Evolutionary conservation across 2,113 vertebrate genomes (phyloP), one percentile per base, ranked within the genome.

Genomic region (Mystacornis crossleyi): DNA sequence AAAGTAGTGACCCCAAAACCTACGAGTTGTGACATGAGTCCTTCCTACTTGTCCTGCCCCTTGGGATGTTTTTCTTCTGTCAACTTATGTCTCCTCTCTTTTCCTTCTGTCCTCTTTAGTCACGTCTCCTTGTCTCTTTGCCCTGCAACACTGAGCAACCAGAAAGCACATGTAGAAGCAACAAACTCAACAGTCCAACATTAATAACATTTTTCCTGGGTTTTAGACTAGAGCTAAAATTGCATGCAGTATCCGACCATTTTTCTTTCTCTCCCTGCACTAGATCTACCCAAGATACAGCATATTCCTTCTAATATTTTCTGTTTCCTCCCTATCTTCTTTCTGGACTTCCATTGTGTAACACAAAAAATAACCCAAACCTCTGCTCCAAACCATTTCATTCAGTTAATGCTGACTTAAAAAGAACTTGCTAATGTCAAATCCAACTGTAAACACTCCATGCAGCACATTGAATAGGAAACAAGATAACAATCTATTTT

Each of bases 11-110:
- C 25, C 54, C 36, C 45, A 33, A n/a, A 55, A 21, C 18, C 51
- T 54, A 25, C 0, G 1, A 83, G 3, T 1, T 21, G 23, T 31
- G n/a, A 78, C 38, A 55, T 0, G 0, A 57, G 53, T 45, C 74
- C 53, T 65, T 50, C 34, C 31, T 45, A 28, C 34, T 65, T 75
- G 40, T 26, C 29, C 45, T 84, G 54, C 6, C 5, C 20, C 42
- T 77, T 20, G 0, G 50, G 40, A 10, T 8, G 1, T 18, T 72
- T 71, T 66, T 33, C 38, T 86, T 79, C 50, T 26, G 1, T 33
- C 28, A 38, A 9, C 42, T 88, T 66, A 23, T 6, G 3, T 61
- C 43, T 91, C 25, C 65, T 74, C 64, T 69, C 38, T 69, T 86
- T 38, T 74, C 42, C 28, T 54, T 61, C 53, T 64, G 10, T 42